Evolutionary conservation across 2,888 invertebrate species (phyloP).

Genomic region (Entomobrya multifasciata): DNA sequence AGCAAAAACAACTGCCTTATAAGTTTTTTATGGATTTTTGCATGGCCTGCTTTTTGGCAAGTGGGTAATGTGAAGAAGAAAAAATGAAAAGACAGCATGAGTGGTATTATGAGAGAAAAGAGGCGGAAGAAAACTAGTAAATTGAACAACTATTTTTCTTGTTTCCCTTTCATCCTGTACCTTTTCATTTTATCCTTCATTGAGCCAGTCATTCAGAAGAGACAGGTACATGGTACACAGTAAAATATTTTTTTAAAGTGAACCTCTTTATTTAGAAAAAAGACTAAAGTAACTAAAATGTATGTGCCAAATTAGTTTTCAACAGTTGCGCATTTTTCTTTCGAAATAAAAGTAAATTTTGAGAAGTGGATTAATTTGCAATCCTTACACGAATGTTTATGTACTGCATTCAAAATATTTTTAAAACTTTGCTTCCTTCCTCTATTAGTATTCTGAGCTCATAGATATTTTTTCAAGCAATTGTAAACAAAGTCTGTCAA

Average conservation of each 20-base stretch:
- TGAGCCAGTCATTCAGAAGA: too few relatives aligned
- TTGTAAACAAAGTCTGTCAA: constrained; percentile 8
- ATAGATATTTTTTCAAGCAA: constrained; percentile 10
- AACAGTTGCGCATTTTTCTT: constrained; percentile 22
- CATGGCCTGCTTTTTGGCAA: constrained; percentile 3
- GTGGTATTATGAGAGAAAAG: constrained; percentile 27
- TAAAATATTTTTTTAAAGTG: too few relatives aligned
- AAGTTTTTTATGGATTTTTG: constrained; percentile 26
- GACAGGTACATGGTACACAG: too few relatives aligned
- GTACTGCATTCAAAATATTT: not conserved
- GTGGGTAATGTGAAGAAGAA: constrained; percentile 16
- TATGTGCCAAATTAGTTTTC: constrained; percentile 41
- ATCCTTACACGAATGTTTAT: not conserved
- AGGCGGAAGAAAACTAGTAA: constrained; percentile 47
- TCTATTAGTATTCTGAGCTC: not conserved
- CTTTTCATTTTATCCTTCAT: constrained; percentile 53
- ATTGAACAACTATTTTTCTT: constrained; percentile 50
- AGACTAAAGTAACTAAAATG: constrained; percentile 28
- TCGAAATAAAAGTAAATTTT: constrained; percentile 18
- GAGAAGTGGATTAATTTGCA: constrained; percentile 38
- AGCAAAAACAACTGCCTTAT: too few relatives aligned
- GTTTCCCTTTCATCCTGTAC: constrained; percentile 30
- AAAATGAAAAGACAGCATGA: constrained; percentile 33
- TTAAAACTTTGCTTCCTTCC: not conserved
- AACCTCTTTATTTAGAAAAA: too few relatives aligned